Base-by-base conservation (phyloP, 1,140 invertebrate species). In the Ganaspis sp. region DNA sequence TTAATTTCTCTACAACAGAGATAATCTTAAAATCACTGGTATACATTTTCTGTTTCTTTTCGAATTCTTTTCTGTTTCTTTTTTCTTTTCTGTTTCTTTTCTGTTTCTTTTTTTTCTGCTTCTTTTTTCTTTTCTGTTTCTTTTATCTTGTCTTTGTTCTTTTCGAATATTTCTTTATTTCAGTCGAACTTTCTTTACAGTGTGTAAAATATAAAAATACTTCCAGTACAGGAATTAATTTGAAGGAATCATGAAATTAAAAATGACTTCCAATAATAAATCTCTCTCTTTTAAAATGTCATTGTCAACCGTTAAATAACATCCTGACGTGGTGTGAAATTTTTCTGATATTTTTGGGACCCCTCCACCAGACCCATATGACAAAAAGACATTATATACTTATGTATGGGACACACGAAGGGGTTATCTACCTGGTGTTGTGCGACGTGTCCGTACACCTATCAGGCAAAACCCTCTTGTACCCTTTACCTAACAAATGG, bases 401-500 rank as follows among this genome's bases (percentile, higher is more conserved):
- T 29, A 64, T 64, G 15, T 26, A 64, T 64, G 23, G 54, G 54
- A 64, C 15, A 64, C 15, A 64, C 1, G 58, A 49, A n/a, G 58
- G 26, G 58, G 23, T 34, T 34, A 64, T 64, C 26, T 64, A 64
- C 58, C 58, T 64, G 58, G 58, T 64, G 58, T 64, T 64, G 23
- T 29, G 58, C 26, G 23, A 29, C 54, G 9, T 64, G 21, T 9
- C 54, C 26, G 26, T 64, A 64, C 26, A 64, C 58, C 26, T 64
- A 81, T 74, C 72, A 78, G 69, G 81, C 74, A 81, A 83, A 85
- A 80, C 81, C 23, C 58, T 26, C 58, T 82, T 82, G 83, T 89
- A 87, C 89, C 89, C 87, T 88, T 90, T 87, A 79, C 78, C 76
- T 54, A 74, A 70, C 73, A 79, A 83, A 83, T 83, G 86, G 85